Conservation (phyloP, 2,113 vertebrate genomes). For the Peucedramus taeniatus region DNA sequence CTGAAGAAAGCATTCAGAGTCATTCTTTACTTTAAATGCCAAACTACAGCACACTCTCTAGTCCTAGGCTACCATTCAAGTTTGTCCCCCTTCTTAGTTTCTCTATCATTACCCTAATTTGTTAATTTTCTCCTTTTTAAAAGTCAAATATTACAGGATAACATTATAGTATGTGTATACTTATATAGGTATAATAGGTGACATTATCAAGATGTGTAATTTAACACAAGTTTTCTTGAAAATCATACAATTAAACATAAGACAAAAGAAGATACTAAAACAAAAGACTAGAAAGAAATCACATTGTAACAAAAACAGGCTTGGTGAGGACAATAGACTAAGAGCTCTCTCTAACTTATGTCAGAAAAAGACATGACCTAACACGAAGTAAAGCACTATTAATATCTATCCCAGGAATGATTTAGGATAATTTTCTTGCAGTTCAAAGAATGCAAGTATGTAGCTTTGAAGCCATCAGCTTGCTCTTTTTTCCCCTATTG, state of each 20-base stretch:
- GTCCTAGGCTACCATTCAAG: background rate
- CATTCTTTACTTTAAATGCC: background rate
- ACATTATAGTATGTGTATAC: background rate
- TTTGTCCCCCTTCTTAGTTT: background rate
- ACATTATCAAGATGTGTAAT: background rate
- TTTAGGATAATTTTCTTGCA: background rate
- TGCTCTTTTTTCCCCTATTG: background rate
- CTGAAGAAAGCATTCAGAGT: background rate
- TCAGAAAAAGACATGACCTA: background rate
- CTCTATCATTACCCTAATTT: background rate
- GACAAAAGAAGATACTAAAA: background rate
- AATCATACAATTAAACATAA: background rate
- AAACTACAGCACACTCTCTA: background rate
- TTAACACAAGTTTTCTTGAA: background rate
- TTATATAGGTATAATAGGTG: background rate
- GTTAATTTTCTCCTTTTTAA: background rate
- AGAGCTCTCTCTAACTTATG: background rate
- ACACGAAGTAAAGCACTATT: background rate
- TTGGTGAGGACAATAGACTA: background rate
- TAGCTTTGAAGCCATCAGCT: background rate
- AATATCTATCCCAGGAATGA: background rate
- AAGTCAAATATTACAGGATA: background rate
- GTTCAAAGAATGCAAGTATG: background rate
- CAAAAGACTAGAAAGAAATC: background rate
- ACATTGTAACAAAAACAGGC: background rate